These are phyloP conservation scores for Clarias pachynema DNA, from an alignment of 2,797 vertebrate genomes.

Conservation along the genomic window DNA sequence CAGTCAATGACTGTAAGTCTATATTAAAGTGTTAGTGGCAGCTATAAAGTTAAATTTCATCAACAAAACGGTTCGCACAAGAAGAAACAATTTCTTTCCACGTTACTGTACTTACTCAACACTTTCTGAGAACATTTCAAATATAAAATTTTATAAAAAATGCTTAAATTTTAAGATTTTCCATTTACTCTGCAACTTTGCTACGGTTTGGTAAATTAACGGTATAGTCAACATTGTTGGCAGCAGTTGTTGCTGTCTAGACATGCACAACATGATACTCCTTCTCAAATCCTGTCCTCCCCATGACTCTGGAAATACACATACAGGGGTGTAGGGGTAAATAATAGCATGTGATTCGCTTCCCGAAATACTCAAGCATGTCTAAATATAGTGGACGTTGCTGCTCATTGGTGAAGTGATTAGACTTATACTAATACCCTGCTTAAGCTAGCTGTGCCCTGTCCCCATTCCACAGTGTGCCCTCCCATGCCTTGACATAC, in stretches of 20 bases:
- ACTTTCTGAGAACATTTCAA: background rate
- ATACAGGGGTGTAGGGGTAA: conserved; percentile 31
- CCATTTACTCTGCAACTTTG: background rate
- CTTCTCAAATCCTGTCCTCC: conserved; percentile 36
- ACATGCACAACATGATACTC: conserved; percentile 48
- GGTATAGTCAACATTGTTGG: conserved; percentile 34
- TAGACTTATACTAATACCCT: conserved; percentile 61
- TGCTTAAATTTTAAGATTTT: background rate
- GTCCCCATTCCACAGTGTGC: conserved; percentile 66
- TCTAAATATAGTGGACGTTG: conserved; percentile 70
- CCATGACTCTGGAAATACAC: conserved; percentile 40
- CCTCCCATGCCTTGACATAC: conserved; percentile 30
- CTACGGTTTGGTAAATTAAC: conserved; percentile 10
- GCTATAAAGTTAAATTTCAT: background rate
- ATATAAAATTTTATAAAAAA: background rate
- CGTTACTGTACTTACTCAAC: background rate
- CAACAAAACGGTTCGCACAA: background rate
- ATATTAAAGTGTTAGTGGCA: background rate
- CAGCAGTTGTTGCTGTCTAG: conserved; percentile 49
- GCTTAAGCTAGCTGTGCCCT: conserved; percentile 60
- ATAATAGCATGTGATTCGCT: conserved; percentile 38
- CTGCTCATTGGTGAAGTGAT: conserved; percentile 56
- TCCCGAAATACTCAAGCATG: conserved; percentile 57
- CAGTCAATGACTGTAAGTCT: background rate
- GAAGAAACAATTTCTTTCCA: background rate